These are phyloP conservation scores for Atta cephalotes DNA, from an alignment of 1,140 invertebrate species.

Conservation along the genomic window DNA sequence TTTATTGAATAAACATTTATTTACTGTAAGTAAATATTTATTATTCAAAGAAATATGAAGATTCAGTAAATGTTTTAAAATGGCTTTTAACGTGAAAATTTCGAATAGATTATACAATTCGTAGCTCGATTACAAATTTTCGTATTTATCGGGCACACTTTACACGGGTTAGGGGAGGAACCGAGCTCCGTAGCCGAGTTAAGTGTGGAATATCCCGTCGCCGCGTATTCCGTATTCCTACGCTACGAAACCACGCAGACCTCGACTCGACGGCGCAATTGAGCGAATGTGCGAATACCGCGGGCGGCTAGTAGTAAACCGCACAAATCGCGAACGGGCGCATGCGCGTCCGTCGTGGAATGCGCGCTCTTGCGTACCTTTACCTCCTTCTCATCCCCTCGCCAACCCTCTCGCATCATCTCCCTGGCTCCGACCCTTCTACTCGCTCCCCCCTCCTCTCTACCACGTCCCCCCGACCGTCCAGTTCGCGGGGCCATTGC, in stretches of 20 bases:
- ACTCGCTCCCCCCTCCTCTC: background rate
- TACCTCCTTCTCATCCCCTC: background rate
- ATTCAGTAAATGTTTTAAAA: too few species aligned
- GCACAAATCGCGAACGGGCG: conserved; percentile 63
- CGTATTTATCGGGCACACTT: too few species aligned
- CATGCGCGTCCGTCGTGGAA: conserved; percentile 81
- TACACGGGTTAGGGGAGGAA: background rate
- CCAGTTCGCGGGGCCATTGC: conserved; percentile 30
- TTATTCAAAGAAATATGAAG: too few species aligned
- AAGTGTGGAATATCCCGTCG: background rate
- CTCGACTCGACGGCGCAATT: conserved; percentile 46
- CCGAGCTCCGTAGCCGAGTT: background rate
- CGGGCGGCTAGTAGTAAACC: conserved; percentile 17
- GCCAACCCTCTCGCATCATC: conserved; percentile 32
- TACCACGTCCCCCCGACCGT: background rate
- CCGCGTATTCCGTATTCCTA: background rate
- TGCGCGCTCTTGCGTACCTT: conserved; percentile 74
- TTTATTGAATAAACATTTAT: too few species aligned
- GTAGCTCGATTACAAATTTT: too few species aligned
- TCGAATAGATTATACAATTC: too few species aligned
- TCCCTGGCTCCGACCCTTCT: conserved; percentile 29
- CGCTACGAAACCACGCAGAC: background rate
- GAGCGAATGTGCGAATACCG: conserved; percentile 76
- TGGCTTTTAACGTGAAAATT: too few species aligned
- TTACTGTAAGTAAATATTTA: too few species aligned